Base-by-base conservation (phyloP, 1,140 invertebrate species). In the Portunus trituberculatus region DNA sequence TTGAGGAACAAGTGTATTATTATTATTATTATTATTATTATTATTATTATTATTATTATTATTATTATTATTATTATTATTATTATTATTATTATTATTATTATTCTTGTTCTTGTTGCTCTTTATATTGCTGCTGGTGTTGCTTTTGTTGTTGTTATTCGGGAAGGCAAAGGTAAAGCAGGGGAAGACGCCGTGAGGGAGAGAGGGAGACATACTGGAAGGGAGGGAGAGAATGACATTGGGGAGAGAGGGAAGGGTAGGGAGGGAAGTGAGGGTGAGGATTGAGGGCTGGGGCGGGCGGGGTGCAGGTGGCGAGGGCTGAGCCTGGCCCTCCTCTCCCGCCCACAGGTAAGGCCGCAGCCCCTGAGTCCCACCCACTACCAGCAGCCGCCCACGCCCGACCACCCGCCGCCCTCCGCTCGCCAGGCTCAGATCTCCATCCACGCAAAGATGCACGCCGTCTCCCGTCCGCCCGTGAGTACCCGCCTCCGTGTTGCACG, bases 351-450 rank as follows among this genome's bases (percentile, higher is more conserved):
- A 82, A 96, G 96, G 89, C 84, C 52, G 32, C 96, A 97, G 94
- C 98, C 98, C 0, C 97, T 98, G 90, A 99, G 98, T 96, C 99
- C 99, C 1, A 98, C 98, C 7, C 98, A 99, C 96, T 99, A 99
- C 96, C 98, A 98, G 89, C 99, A 99, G 97, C 99, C 99, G 6
- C 98, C 99, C 0, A 99, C 99, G 4, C 99, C 0, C 0, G 99
- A 99, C 96, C 98, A 99, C 97, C 98, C 99, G 6, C 99, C 99
- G 8, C 99, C 99, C 0, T 98, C 98, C n/a, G 98, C 99, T 8
- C 97, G 98, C 96, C 98, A 99, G 96, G 99, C 99, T 0, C 98
- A 99, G 97, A 98, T 98, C 96, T 98, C 98, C 96, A 99, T 99
- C 96, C 98, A 99, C 96, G 98, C 99, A 96, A 98, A 98, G 97